phyloP scores from a whole-genome alignment of 2,797 vertebrate species.

The Labroides dimidiatus region DNA sequence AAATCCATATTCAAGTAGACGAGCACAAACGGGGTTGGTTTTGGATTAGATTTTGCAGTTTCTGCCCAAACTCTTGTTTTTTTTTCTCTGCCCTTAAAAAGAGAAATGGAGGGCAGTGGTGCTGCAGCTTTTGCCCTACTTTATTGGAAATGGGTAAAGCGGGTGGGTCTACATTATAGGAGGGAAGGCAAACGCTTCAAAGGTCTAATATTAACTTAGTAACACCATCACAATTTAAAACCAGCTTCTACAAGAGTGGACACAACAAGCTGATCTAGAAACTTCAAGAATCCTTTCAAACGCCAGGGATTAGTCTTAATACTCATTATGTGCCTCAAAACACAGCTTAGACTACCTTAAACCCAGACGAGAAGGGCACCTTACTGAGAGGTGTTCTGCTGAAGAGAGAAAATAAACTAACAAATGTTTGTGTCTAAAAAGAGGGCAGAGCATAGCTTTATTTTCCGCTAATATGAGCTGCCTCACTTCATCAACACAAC shows the following conservation, averaged over 20 bases:
- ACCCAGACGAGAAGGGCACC: neutral
- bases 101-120: neutral
- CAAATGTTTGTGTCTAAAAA: neutral
- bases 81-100: neutral
- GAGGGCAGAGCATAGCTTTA: neutral
- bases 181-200: neutral
- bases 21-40: constrained; percentile 34
- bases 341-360: constrained; percentile 17
- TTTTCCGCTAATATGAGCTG: neutral
- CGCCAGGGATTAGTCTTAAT: constrained; percentile 22
- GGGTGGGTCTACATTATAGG: neutral
- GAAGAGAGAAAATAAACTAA: neutral
- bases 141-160: neutral
- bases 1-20: constrained; percentile 34
- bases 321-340: constrained; percentile 1
- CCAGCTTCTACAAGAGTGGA: neutral
- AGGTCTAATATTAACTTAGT: neutral
- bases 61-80: constrained; percentile 28
- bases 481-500: constrained; percentile 14
- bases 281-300: constrained; percentile 15
- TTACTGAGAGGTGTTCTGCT: constrained; percentile 1
- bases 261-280: constrained; percentile 33
- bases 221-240: neutral
- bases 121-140: neutral
- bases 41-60: constrained; percentile 6